phyloP scores from a whole-genome alignment of 2,888 invertebrate genomes.

The Parnassius smintheus region DNA sequence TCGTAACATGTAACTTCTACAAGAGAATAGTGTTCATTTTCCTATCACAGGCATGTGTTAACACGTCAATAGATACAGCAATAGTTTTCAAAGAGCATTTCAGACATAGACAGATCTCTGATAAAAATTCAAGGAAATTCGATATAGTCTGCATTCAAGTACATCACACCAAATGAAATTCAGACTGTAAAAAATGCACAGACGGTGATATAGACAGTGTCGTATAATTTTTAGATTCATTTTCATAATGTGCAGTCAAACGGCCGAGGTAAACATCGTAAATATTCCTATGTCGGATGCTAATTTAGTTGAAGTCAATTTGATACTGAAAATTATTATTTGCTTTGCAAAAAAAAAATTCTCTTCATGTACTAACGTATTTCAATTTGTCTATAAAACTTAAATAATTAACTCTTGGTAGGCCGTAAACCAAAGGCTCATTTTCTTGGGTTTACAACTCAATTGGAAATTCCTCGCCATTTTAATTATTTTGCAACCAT shows the following conservation, averaged over 20 bases:
- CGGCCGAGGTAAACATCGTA: conserved; percentile 64
- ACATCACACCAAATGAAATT: conserved; percentile 67
- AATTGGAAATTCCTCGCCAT: no score
- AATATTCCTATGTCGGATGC: conserved; percentile 32
- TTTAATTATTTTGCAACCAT: no score
- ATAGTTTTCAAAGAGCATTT: conserved; percentile 38
- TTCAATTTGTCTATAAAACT: no score
- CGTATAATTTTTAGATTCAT: conserved; percentile 78
- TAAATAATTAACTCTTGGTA: no score
- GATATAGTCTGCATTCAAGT: conserved; percentile 74
- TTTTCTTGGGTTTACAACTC: no score
- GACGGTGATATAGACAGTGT: conserved; percentile 57
- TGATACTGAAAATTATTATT: conserved; percentile 3
- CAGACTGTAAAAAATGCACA: conserved; percentile 76
- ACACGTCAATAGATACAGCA: conserved; percentile 19
- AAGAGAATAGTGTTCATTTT: conserved; percentile 35
- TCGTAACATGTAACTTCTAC: conserved; percentile 10
- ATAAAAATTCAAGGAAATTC: conserved; percentile 80
- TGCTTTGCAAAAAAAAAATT: neutral
- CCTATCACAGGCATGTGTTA: conserved; percentile 32
- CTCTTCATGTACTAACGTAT: no score
- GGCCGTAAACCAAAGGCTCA: no score
- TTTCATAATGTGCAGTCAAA: conserved; percentile 75
- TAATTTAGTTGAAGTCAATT: conserved; percentile 22
- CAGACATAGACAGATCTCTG: conserved; percentile 59